These are phyloP conservation scores for Cephonodes hylas DNA, from an alignment of 2,888 invertebrate genomes.

Conservation along the genomic window DNA sequence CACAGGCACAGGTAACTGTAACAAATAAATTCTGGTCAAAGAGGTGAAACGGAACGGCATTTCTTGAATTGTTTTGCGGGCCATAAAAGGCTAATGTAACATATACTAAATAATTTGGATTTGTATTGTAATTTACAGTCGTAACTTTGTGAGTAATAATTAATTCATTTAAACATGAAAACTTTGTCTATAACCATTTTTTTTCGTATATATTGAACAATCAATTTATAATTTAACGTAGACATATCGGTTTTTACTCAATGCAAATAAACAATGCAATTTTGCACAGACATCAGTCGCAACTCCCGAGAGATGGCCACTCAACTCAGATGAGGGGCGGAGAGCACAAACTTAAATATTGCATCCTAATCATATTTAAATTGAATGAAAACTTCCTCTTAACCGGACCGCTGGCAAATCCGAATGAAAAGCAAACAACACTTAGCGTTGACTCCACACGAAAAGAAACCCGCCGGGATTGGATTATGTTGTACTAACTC, in stretches of 20 bases:
- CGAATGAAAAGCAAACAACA: slow-evolving; percentile 56
- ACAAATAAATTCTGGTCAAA: slow-evolving; percentile 23
- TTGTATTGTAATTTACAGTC: too few relatives aligned
- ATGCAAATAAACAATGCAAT: not conserved
- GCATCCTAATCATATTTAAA: slow-evolving; percentile 13
- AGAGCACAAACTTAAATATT: not conserved
- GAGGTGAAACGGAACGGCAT: not conserved
- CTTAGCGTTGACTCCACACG: slow-evolving; percentile 31
- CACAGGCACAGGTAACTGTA: slow-evolving; percentile 65
- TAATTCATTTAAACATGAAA: too few relatives aligned
- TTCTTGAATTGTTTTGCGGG: too few relatives aligned
- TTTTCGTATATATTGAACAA: too few relatives aligned
- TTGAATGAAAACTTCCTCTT: slow-evolving; percentile 24
- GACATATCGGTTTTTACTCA: not conserved
- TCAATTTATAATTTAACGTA: not conserved
- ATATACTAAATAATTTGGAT: too few relatives aligned
- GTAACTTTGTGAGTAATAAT: too few relatives aligned
- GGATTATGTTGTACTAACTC: slow-evolving; percentile 11
- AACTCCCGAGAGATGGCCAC: slow-evolving; percentile 6
- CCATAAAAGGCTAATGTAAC: not conserved
- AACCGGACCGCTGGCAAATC: slow-evolving; percentile 42
- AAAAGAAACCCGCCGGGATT: slow-evolving; percentile 20
- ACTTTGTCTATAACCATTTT: too few relatives aligned
- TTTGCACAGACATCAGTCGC: not conserved
- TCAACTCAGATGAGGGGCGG: not conserved